Base-by-base conservation (phyloP, 1,140 invertebrate species). In the Hypothenemus hampei region DNA sequence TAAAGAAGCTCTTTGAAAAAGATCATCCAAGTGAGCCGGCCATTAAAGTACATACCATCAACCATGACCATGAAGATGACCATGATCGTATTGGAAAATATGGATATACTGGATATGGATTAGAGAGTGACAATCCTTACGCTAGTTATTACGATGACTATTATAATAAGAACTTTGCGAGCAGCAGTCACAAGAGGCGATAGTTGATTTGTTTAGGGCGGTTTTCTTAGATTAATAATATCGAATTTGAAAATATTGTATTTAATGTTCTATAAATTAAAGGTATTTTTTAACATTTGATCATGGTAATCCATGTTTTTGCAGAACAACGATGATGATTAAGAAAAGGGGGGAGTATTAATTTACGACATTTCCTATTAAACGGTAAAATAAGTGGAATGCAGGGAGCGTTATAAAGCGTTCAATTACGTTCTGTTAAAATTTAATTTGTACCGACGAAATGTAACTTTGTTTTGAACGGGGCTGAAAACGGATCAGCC, bases 1-100 rank as follows among this genome's bases (percentile, higher is more conserved):
- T 85, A 20, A 85, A 83, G 72, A 84, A 84, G 66, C 72, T 84
- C 51, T 83, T 83, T 69, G 78, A 80, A 45, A 78, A 79, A 40
- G 80, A 82, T 57, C 71, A 72, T 43, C 69, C 74, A 35, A 68
- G 76, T 41, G 76, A 77, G 26, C 77, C 79, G 11, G 78, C 78
- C 49, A 80, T 83, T 71, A 81, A 83, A 67, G 81, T 83, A 31
- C 65, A 66, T 49, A 71, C 66, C 1, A 51, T 69, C 15, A 37
- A 62, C 11, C 59, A 66, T 20, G 64, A 62, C 15, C n/a, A n/a
- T n/a, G 64, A 66, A 4, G 62, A 65, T 40, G 59, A 63, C 1
- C 54, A 67, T 31, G 66, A 68, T 35, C 60, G 65, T 21, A 35
- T 61, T 13, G 22, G 47, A 7, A 45, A 37, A 26, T 15, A 33